These are phyloP conservation scores for Epinephelus moara DNA, from an alignment of 2,113 vertebrate species.

Conservation along the genomic window DNA sequence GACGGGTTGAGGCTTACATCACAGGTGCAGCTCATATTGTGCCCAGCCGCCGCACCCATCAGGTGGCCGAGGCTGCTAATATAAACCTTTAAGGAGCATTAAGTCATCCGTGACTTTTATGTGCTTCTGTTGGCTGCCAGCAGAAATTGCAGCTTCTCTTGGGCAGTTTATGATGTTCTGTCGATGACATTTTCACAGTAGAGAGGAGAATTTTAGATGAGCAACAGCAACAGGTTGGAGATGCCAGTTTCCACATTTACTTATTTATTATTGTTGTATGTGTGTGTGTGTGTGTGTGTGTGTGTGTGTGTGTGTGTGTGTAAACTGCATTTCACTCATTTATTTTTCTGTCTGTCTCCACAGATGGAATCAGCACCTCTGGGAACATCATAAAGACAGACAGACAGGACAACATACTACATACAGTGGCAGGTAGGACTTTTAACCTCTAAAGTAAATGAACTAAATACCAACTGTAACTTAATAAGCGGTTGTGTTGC, in stretches of 20 bases:
- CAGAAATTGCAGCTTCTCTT: not conserved
- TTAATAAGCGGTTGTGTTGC: conserved; percentile 37
- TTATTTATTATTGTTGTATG: not conserved
- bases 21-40: conserved; percentile 11
- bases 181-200: not conserved
- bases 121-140: not conserved
- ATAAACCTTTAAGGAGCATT: conserved; percentile 17
- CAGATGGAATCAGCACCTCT: conserved; percentile 80
- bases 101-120: conserved; percentile 20
- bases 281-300: not conserved
- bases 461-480: not conserved
- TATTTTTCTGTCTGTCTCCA: conserved; percentile 39
- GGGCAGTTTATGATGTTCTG: not conserved
- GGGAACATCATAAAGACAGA: conserved; percentile 67
- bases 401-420: conserved; percentile 47
- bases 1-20: conserved; percentile 5
- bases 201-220: not conserved
- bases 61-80: conserved; percentile 22
- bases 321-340: not conserved
- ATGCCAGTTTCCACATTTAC: not conserved
- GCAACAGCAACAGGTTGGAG: not conserved
- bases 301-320: not conserved
- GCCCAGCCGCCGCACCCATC: conserved; percentile 34
- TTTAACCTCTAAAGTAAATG: conserved; percentile 17
- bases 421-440: conserved; percentile 64